Base-by-base conservation (phyloP, 2,888 invertebrate genomes). In the Euzetes globulus region DNA sequence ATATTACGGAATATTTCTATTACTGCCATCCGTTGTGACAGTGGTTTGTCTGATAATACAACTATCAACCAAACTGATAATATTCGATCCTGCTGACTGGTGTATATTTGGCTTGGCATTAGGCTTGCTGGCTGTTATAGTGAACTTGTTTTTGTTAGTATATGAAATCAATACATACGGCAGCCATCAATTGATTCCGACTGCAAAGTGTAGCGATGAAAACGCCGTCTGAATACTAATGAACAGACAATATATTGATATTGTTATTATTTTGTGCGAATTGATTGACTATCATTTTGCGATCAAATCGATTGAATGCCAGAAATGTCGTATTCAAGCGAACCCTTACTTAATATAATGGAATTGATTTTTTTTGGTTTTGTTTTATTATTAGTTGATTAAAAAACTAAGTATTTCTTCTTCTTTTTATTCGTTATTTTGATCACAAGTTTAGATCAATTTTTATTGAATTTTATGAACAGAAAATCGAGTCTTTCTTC, bases 91-190 rank as follows among this genome's bases (percentile, higher is more conserved):
- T 55, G 71, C 70, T 1, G 74, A 74, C 27, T 50, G 50, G 45
- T 74, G 52, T 52, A 41, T 74, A 3, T n/a, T 74, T 17, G 74
- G 55, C 2, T 7, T 71, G 37, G 27, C 58, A 9, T 19, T 55
- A 50, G 52, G 52, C 2, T 19, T 74, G 9, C 17, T 70, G 17
- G 45, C 50, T 22, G 50, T 74, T 15, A 70, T 74, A 13, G 27
- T 47, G n/a, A 71, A 74, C 27, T 13, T 71, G 17, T 70, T 74
- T 27, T 33, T 74, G 33, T 71, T 27, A 29, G 70, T 70, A 15
- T 50, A 55, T 11, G 65, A 65, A 19, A 33, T 65, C 37, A 65
- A 33, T 4, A 33, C n/a, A 15, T 65, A 65, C 19, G 65, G 65
- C 65, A 65, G 29, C 13, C 65, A 65, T 19, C 65, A 65, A n/a